Percentiles rank a stretch among this genome's conserved stretches.
These are phyloP conservation scores for Sesia apiformis DNA, from an alignment of 2,888 invertebrate species.

Conservation along the genomic window DNA sequence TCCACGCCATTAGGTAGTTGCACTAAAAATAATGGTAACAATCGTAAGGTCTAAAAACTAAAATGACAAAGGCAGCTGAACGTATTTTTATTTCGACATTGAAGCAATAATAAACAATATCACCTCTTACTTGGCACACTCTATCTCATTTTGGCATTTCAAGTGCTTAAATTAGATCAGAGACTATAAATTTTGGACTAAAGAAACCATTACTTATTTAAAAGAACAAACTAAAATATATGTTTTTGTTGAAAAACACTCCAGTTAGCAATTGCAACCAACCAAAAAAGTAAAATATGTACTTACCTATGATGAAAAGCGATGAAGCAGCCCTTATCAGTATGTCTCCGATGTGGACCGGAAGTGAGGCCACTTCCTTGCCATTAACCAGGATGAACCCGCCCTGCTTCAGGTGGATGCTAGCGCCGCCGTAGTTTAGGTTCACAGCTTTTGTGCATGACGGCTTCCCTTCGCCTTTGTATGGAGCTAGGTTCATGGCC, in stretches of 20 bases:
- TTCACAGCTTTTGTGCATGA: constrained; percentile 89
- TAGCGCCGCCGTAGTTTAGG: constrained; percentile 66
- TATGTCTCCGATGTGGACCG: constrained; percentile 75
- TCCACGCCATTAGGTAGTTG: constrained; percentile 84
- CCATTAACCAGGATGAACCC: constrained; percentile 81
- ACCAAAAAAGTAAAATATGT: neutral
- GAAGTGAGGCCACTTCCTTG: constrained; percentile 78
- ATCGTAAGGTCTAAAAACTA: no score
- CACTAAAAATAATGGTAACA: constrained; percentile 54
- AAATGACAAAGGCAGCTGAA: no score
- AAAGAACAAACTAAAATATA: no score
- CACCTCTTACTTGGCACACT: no score
- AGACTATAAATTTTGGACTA: no score
- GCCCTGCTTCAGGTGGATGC: constrained; percentile 84
- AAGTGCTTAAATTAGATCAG: no score
- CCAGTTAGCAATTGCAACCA: no score
- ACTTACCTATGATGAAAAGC: constrained; percentile 78
- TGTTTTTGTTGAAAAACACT: no score
- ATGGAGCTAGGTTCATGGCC: constrained; percentile 78
- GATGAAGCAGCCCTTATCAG: constrained; percentile 85
- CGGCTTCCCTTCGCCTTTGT: constrained; percentile 73
- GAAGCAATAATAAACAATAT: no score
- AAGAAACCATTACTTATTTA: no score
- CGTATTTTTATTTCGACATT: no score
- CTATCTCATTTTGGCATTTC: no score